Evolutionary conservation across 2,888 invertebrate species (phyloP).

Genomic region (Pilophorus perplexus): DNA sequence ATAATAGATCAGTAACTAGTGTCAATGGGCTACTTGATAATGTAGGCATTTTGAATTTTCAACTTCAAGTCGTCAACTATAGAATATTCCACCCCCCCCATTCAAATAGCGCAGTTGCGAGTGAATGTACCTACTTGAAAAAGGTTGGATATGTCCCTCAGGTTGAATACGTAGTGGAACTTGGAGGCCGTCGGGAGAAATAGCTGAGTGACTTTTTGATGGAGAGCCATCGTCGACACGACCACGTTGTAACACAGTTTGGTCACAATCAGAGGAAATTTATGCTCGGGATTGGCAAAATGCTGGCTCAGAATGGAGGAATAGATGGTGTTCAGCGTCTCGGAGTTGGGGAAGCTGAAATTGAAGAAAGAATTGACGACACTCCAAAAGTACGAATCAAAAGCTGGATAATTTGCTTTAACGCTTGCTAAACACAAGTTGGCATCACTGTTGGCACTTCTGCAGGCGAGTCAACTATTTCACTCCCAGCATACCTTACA

Average conservation of each 20-base stretch:
- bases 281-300: slow-evolving; percentile 74
- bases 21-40: neutral
- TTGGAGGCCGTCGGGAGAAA: slow-evolving; percentile 95
- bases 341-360: slow-evolving; percentile 67
- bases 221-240: slow-evolving; percentile 76
- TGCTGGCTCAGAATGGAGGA: slow-evolving; percentile 84
- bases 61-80: no score
- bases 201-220: slow-evolving; percentile 79
- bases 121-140: slow-evolving; percentile 74
- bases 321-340: slow-evolving; percentile 85
- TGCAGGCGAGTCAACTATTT: neutral
- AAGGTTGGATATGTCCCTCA: slow-evolving; percentile 90
- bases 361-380: neutral
- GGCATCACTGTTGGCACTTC: no score
- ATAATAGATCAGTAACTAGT: no score
- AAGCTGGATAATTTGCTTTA: neutral
- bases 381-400: neutral
- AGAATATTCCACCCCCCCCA: no score
- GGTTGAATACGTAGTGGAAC: slow-evolving; percentile 94
- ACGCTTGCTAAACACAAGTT: no score
- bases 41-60: no score
- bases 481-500: slow-evolving; percentile 62
- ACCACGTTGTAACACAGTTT: slow-evolving; percentile 71
- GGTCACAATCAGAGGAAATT: slow-evolving; percentile 68
- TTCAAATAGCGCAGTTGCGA: no score